Base-by-base conservation (phyloP, 2,888 invertebrate species). In the Chloromyia formosa region DNA sequence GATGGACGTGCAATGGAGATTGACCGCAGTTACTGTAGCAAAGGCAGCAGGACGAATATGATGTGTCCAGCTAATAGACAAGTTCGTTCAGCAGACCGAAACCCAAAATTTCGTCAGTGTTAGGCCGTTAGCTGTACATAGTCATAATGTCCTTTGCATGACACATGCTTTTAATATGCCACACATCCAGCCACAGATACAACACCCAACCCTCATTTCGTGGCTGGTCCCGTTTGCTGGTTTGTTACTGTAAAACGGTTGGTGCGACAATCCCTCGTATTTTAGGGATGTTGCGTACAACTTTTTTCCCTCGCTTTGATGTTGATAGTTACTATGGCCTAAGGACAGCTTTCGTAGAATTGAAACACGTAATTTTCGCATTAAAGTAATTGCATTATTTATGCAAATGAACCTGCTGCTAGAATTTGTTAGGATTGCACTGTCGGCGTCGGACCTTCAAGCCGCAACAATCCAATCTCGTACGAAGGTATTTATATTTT, bases 351-450 rank as follows among this genome's bases (percentile, higher is more conserved):
- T 66, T 49, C 56, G 53, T 23, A 16, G 40, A 49, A 58, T 58
- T 72, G 68, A 71, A 71, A 76, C 74, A 76, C 74, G 74, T 76
- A 74, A 76, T 76, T 72, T 74, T 56, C 72, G 61, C 76, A 76
- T 76, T 76, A 74, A 76, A 74, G 69, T 76, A 76, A 76, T 74
- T 76, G 74, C 74, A 76, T 74, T 74, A 76, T 74, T 72, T 76
- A 74, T 74, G 76, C 73, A 76, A 74, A 76, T 74, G 53, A 23
- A 66, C 64, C 10, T 18, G 14, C 12, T 42, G 23, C 10, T 49
- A 61, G 61, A 42, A 22, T 40, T 10, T 22, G 9, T 40, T 9
- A 23, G 60, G 12, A n/a, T 22, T 49, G 49, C 49, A 49, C 22
- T 35, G 23, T 10, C 23, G 18, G 18, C 12, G 20, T 22, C 16